Conservation (phyloP, 2,888 invertebrate genomes). For the Noctuana brunneofusca region DNA sequence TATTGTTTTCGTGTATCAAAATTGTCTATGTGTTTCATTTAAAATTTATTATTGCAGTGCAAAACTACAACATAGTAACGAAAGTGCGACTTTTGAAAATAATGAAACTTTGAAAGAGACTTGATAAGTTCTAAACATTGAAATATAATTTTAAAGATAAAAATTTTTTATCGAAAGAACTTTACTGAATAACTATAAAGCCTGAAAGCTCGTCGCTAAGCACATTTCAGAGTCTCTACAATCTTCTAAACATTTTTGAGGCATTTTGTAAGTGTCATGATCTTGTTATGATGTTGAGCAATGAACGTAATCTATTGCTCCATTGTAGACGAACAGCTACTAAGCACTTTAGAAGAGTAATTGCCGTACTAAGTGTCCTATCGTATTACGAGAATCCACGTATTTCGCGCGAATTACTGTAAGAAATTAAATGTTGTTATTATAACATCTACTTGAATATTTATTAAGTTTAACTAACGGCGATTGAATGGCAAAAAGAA, state of each 20-base stretch:
- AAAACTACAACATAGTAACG: not conserved
- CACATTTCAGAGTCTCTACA: not conserved
- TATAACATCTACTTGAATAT: not conserved
- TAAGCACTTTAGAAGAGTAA: slow-evolving; percentile 23
- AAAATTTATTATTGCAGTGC: not conserved
- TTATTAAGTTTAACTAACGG: not conserved
- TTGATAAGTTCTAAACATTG: too few species aligned
- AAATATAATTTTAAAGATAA: too few species aligned
- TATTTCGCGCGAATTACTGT: slow-evolving; percentile 6
- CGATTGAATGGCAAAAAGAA: not conserved
- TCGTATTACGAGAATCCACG: slow-evolving; percentile 8
- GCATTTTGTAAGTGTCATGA: not conserved
- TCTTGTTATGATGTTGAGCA: slow-evolving; percentile 13
- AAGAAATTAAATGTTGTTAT: not conserved
- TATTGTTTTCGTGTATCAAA: slow-evolving; percentile 13
- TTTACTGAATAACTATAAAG: too few species aligned
- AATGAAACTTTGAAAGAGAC: too few species aligned
- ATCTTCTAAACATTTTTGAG: not conserved
- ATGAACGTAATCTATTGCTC: slow-evolving; percentile 11
- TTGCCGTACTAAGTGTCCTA: slow-evolving; percentile 16
- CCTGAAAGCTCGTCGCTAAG: too few species aligned
- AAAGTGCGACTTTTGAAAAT: too few species aligned
- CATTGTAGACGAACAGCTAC: slow-evolving; percentile 5
- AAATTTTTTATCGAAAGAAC: too few species aligned
- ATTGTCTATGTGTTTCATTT: not conserved